Base-by-base conservation (phyloP, 1,140 invertebrate genomes). In the Metaphire vulgaris region DNA sequence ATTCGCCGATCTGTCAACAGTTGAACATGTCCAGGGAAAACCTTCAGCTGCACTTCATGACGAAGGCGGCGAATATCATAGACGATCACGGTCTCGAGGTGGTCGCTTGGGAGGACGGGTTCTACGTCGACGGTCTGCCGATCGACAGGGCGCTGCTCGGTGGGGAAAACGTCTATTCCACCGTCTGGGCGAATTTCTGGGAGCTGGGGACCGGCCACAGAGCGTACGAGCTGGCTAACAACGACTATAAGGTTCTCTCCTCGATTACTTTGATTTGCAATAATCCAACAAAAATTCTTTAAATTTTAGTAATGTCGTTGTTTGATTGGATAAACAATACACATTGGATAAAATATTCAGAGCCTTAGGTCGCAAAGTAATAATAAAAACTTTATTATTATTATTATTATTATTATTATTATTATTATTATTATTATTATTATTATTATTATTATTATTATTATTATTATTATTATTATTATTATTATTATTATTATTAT, bases 171-270 rank as follows among this genome's bases (percentile, higher is more conserved):
- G 77, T 84, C 1, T 80, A 80, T 32, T 81, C 69, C 28, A 81
- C 83, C 74, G 79, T 81, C 0, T 85, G 84, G 84, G 76, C 83
- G 33, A 83, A 81, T 41, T 79, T 83, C 0, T 84, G 80, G 81
- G 84, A 85, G 73, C 81, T 79, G 80, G 80, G 80, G 0, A 76
- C 76, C 1, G 77, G 79, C 12, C 76, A 80, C 33, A 70, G 83
- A 29, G 82, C 84, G 0, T 80, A 84, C 69, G 75, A 69, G 2
- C 69, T 84, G 14, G 84, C 84, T n/a, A 85, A 85, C 69, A 69
- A 72, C 28, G 82, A 80, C 2, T 85, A 82, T 77, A 83, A 84
- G 81, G 84, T 85, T n/a, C n/a, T n/a, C n/a, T n/a, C n/a, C n/a
- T n/a, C n/a, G n/a, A n/a, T n/a, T n/a, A n/a, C n/a, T n/a, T n/a